Base-by-base conservation (phyloP, 2,113 vertebrate species). In the Naja naja region DNA sequence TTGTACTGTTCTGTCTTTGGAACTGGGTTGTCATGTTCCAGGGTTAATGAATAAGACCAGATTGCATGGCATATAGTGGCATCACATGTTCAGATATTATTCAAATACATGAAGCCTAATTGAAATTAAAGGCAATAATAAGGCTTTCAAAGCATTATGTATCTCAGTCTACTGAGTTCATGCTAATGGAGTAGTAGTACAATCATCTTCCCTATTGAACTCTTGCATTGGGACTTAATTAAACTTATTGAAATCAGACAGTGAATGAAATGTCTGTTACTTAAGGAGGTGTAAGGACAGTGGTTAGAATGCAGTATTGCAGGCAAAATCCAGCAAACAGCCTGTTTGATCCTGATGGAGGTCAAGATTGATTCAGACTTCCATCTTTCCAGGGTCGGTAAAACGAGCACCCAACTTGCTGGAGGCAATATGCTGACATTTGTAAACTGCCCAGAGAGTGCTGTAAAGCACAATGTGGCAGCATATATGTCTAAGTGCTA, bases 1-100 rank as follows among this genome's bases (percentile, higher is more conserved):
- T 89, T 93, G 89, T n/a, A 90, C 90, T 11, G 55, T 91, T 96
- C 94, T 90, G 74, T n/a, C 55, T 91, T 95, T 91, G 27, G 87
- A 86, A 34, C 1, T 74, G 34, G 60, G 43, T 9, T 81, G 2
- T 81, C 74, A 43, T 81, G 74, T 39, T 81, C 34, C 74, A 39
- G 6, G 18, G 34, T 81, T 22, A 81, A 81, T 39, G 16, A 81
- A 81, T 39, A 39, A 81, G 18, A 43, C 34, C 34, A 20, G 74
- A 39, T 22, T 39, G 18, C 74, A 43, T 43, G 74, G 34, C 34
- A 81, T 43, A 39, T 6, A 39, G 2, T 18, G 39, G 34, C 6
- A 39, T 81, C 74, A 43, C 74, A 22, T 81, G 34, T 81, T 39
- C 34, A 81, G 18, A 43, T 81, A 39, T 81, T 39, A 81, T 43